Percentiles rank a stretch among this genome's conserved stretches.
Evolutionary conservation across 1,140 invertebrate genomes (phyloP).

Genomic region (Ostrea edulis): DNA sequence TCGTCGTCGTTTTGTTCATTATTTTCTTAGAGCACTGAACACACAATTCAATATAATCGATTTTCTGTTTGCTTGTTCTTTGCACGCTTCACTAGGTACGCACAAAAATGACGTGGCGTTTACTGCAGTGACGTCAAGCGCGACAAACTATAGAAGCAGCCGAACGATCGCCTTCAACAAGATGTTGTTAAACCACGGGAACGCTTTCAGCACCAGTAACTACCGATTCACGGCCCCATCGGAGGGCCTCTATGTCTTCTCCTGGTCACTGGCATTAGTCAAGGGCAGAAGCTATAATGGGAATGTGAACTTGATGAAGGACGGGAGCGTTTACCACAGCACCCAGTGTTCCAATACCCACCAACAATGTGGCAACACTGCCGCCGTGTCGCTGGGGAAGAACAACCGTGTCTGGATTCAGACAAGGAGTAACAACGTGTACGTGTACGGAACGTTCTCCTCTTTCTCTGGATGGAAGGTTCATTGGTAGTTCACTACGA

Average conservation of each 20-base stretch:
- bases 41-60: too few relatives aligned
- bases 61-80: neutral
- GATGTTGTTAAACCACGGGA: neutral
- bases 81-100: neutral
- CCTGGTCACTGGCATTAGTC: neutral
- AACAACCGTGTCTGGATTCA: neutral
- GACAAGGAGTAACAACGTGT: neutral
- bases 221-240: neutral
- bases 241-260: neutral
- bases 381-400: neutral
- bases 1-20: too few relatives aligned
- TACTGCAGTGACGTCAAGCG: neutral
- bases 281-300: neutral
- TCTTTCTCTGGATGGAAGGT: slow-evolving; percentile 7
- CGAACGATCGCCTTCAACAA: neutral
- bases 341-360: neutral
- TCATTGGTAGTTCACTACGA: neutral
- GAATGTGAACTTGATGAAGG: neutral
- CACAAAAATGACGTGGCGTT: neutral
- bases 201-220: neutral
- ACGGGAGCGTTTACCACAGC: neutral
- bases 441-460: neutral
- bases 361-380: neutral
- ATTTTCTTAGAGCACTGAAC: too few relatives aligned
- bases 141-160: neutral